A percentile compares a stretch with the other conserved stretches of the same genome.
phyloP scores from a whole-genome alignment of 2,113 vertebrate genomes.

The Numenius arquata region DNA sequence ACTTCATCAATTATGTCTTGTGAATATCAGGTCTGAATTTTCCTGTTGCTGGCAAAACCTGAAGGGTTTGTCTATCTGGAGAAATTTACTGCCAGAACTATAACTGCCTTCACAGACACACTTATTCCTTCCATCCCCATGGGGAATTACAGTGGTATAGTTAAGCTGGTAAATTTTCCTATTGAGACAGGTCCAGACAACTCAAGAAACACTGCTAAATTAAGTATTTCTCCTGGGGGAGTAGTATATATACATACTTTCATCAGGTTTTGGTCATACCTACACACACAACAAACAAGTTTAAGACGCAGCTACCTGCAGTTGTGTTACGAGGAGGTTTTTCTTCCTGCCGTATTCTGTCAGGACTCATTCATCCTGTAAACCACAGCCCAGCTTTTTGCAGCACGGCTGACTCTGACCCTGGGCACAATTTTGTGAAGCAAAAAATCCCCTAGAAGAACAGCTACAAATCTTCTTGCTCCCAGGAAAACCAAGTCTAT shows the following conservation, averaged over 20 bases:
- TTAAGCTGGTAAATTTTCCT: constrained; percentile 29
- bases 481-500: neutral
- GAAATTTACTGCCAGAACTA: constrained; percentile 44
- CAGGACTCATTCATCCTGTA: neutral
- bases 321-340: neutral
- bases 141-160: neutral
- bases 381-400: neutral
- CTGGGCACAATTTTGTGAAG: neutral
- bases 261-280: neutral
- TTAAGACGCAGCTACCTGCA: neutral
- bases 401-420: neutral
- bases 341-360: neutral
- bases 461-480: neutral
- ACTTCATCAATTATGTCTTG: neutral
- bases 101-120: neutral
- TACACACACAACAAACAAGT: neutral
- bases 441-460: neutral
- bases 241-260: neutral
- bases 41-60: neutral
- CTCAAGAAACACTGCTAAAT: constrained; percentile 23
- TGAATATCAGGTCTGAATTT: constrained; percentile 20
- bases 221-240: constrained; percentile 12
- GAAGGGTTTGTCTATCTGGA: neutral
- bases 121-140: constrained; percentile 21
- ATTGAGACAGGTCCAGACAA: constrained; percentile 32